phyloP scores from a whole-genome alignment of 1,140 invertebrate genomes.

The Listronotus oregonensis region DNA sequence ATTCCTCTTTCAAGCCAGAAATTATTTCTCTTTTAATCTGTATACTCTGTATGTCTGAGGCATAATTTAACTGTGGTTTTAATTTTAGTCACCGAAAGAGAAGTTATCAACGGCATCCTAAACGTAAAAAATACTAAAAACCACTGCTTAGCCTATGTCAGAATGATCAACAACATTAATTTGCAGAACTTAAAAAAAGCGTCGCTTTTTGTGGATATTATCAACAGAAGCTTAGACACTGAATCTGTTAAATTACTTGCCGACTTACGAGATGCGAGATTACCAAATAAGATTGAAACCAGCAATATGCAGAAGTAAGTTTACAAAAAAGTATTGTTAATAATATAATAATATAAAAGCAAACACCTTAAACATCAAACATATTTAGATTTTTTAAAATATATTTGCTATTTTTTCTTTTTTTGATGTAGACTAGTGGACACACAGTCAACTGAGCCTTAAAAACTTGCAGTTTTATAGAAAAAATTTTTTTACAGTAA shows the following conservation, averaged over 20 bases:
- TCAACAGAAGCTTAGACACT: conserved; percentile 89
- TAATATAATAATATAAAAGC: not conserved
- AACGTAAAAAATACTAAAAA: conserved; percentile 96
- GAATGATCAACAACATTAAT: conserved; percentile 98
- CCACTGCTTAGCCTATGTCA: conserved; percentile 93
- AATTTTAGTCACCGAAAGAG: conserved; percentile 89
- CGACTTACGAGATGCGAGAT: conserved; percentile 85
- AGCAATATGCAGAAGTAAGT: conserved; percentile 83
- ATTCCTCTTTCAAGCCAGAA: too few relatives aligned
- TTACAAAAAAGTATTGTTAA: not conserved
- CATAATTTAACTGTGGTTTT: too few relatives aligned
- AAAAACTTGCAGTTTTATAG: too few relatives aligned
- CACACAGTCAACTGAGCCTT: too few relatives aligned
- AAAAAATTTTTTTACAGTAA: too few relatives aligned
- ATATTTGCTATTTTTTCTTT: too few relatives aligned
- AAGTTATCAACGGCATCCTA: conserved; percentile 94
- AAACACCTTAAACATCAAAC: not conserved
- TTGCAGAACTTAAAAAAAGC: conserved; percentile 93
- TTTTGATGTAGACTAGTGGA: too few relatives aligned
- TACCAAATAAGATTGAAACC: conserved; percentile 86
- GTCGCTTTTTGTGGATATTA: conserved; percentile 92
- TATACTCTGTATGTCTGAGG: too few relatives aligned
- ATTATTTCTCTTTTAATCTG: too few relatives aligned
- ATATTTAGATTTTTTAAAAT: too few relatives aligned
- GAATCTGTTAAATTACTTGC: conserved; percentile 90